Evolutionary conservation across 2,888 invertebrate species (phyloP), one percentile per base, ranked within the genome.

Genomic region (Eumacrocentrus americanus): DNA sequence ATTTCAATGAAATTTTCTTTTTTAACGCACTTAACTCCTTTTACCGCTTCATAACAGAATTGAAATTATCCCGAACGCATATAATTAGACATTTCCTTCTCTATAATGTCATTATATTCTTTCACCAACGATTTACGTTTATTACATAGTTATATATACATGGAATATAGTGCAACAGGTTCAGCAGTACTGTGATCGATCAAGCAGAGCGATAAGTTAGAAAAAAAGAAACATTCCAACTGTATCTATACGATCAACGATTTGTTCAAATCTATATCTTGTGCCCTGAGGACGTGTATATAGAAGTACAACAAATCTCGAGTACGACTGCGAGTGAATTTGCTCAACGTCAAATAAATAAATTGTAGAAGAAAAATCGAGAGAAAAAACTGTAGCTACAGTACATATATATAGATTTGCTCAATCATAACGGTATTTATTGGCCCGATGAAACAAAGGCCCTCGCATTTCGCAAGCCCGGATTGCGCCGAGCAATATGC

Each of bases 401-500:
- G 47, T 48, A 37, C 22, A 55, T n/a, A n/a, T n/a, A n/a, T n/a
- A n/a, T n/a, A 46, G 14, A 54, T 38, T 60, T 60, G 54, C 54
- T 60, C 60, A 60, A 60, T 60, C 54, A 60, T 60, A 60, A 60
- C 60, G 54, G 60, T 60, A 60, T 60, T 60, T 60, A 60, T 54
- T 54, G 48, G 25, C 54, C 18, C 20, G 54, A 59, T 47, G 40
- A 57, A 54, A 60, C 60, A 60, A 60, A 54, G 60, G 54, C 50
- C 34, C 37, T 34, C 12, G 54, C 40, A 54, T 54, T 54, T 54
- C 54, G 35, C 34, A 54, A 54, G 42, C 34, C 54, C 40, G 40
- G n/a, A 40, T 53, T 54, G 29, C 18, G 44, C 29, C 12, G 38
- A 52, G 54, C 54, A 54, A 34, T 34, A 46, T 44, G 34, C 54